phyloP scores from a whole-genome alignment of 2,797 vertebrate genomes.

The Philypnodon macrostomus region DNA sequence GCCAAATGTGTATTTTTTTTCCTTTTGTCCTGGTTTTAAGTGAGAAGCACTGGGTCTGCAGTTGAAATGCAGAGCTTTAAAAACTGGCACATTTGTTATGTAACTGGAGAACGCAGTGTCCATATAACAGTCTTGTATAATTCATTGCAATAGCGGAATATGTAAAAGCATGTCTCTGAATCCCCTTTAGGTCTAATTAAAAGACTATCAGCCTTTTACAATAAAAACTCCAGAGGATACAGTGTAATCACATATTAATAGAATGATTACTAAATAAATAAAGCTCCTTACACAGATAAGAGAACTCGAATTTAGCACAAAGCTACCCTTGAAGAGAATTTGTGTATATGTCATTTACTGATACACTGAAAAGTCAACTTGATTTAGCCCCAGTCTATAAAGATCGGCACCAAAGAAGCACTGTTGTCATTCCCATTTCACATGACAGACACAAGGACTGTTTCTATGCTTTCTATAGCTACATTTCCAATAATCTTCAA shows the following conservation, averaged over 20 bases:
- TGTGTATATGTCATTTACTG: slow-evolving; percentile 31
- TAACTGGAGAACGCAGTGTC: slow-evolving; percentile 42
- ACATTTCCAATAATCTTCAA: too few species aligned
- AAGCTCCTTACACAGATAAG: slow-evolving; percentile 55
- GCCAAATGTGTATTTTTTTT: slow-evolving; percentile 14
- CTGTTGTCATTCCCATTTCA: too few species aligned
- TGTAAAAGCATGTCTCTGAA: slow-evolving; percentile 61
- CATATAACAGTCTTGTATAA: slow-evolving; percentile 61
- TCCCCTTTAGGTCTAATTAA: slow-evolving; percentile 76
- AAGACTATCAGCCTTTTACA: slow-evolving; percentile 67
- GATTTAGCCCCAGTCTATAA: slow-evolving; percentile 5
- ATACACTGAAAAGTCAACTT: slow-evolving; percentile 28
- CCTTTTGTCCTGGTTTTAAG: slow-evolving; percentile 26
- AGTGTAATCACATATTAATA: slow-evolving; percentile 70
- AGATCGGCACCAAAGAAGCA: background rate
- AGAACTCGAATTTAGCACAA: slow-evolving; percentile 39
- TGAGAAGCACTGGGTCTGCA: slow-evolving; percentile 41
- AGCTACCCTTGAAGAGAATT: slow-evolving; percentile 36
- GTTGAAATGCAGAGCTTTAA: slow-evolving; percentile 45
- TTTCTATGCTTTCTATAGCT: too few species aligned
- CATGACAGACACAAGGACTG: too few species aligned
- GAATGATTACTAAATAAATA: slow-evolving; percentile 71
- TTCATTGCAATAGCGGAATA: slow-evolving; percentile 61
- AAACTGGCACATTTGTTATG: slow-evolving; percentile 58
- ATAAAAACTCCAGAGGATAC: slow-evolving; percentile 59